Conservation (phyloP, 1,140 invertebrate genomes). For the Battus philenor region DNA sequence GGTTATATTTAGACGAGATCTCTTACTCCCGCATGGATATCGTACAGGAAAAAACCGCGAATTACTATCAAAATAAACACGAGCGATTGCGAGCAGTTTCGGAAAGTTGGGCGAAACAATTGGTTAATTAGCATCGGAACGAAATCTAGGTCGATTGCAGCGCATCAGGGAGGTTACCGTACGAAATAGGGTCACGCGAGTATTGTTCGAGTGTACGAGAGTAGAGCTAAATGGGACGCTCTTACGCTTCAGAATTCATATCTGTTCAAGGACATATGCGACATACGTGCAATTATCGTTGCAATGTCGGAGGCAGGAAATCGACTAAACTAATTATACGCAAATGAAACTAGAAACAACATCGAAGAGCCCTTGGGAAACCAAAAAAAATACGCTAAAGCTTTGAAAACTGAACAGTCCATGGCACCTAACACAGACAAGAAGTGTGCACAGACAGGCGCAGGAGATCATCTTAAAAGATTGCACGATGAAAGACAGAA, state of each 20-base stretch:
- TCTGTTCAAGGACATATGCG: conserved; percentile 34
- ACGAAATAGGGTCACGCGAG: conserved; percentile 49
- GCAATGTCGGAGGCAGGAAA: conserved; percentile 1
- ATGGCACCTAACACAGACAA: conserved; percentile 56
- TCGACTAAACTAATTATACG: neutral
- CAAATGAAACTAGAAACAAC: too few species aligned
- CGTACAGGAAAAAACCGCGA: conserved; percentile 2
- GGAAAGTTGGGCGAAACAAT: conserved; percentile 19
- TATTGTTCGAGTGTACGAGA: conserved; percentile 45
- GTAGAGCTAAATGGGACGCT: conserved; percentile 35
- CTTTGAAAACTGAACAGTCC: conserved; percentile 27
- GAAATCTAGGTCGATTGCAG: conserved; percentile 46
- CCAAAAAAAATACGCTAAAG: conserved; percentile 9
- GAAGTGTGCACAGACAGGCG: conserved; percentile 47
- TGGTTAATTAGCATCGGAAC: conserved; percentile 35
- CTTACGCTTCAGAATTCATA: conserved; percentile 35
- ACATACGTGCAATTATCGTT: conserved; percentile 6
- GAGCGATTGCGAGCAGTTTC: neutral
- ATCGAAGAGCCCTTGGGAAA: too few species aligned
- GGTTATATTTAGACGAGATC: conserved; percentile 62
- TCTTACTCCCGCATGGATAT: conserved; percentile 29
- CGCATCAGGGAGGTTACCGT: conserved; percentile 34
- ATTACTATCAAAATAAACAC: conserved; percentile 4
- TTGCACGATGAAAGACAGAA: too few species aligned
- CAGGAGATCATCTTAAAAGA: too few species aligned